Evolutionary conservation across 2,888 invertebrate genomes (phyloP), one percentile per base, ranked within the genome.

Genomic region (Stictocephala bisonia): DNA sequence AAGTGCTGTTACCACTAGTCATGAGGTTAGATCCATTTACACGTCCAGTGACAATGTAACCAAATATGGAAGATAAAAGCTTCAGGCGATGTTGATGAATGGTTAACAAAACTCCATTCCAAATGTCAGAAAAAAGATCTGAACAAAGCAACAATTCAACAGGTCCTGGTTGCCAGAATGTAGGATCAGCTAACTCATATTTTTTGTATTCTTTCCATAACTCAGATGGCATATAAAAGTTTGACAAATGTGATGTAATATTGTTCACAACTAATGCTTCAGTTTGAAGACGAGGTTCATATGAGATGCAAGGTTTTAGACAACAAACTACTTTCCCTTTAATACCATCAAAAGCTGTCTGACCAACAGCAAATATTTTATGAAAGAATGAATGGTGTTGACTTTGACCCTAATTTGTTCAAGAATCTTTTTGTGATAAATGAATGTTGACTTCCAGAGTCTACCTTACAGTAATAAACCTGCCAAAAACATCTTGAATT

Each of bases 121-220:
- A 40, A 26, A 74, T 74, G 2, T 56, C 13, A 6, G 67, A 48
- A 40, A 72, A 74, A 13, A 74, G 29, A 53, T 72, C 71, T 13
- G 71, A 71, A 15, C 74, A 66, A 11, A 74, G 41, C 11, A 72
- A 53, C 27, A 74, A 44, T 31, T 74, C 72, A 0, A 74, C 68
- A 15, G 71, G 24, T n/a, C 53, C 27, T 11, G 74, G 72, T 27
- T 74, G 48, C 71, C 72, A 72, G 35, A 74, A 74, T 0, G 31
- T 4, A 22, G 74, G 56, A 40, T 74, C 72, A 1, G 74, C 74
- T 9, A 74, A 53, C 13, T 53, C 18, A 18, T 53, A 67, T 1
- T 13, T 24, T 9, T n/a, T 22, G 31, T n/a, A 73, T 27, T 20
- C 0, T 9, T 20, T 13, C 6, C 50, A 18, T 15, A 74, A 15